A percentile compares a stretch with the other conserved stretches of the same genome.
These are phyloP conservation scores for Lasiommata megera DNA, from an alignment of 2,888 invertebrate genomes.

Conservation along the genomic window DNA sequence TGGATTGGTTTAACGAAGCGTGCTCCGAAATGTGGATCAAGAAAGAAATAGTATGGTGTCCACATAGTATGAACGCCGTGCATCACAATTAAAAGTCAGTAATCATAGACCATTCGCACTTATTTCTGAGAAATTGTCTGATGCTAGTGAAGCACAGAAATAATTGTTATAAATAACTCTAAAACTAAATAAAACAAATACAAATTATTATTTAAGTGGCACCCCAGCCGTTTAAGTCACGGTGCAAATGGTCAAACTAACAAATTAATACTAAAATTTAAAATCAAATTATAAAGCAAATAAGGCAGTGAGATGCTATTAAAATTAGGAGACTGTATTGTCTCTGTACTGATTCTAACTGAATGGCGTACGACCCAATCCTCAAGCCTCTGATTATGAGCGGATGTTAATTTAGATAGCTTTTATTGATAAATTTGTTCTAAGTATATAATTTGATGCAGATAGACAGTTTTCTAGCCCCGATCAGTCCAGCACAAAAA, in stretches of 20 bases:
- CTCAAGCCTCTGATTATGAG: too few relatives aligned
- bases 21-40: too few relatives aligned
- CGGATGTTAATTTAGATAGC: too few relatives aligned
- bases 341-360: too few relatives aligned
- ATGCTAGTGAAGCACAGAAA: constrained; percentile 62
- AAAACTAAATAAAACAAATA: constrained; percentile 69
- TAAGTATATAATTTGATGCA: too few relatives aligned
- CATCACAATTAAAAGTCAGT: background rate
- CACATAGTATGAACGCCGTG: background rate
- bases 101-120: background rate
- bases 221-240: constrained; percentile 58
- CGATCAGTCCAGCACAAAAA: too few relatives aligned
- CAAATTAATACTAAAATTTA: constrained; percentile 43
- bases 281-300: background rate
- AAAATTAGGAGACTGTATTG: too few relatives aligned
- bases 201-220: constrained; percentile 49
- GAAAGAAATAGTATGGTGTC: background rate
- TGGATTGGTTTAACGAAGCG: too few relatives aligned
- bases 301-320: background rate
- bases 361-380: too few relatives aligned
- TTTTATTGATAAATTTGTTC: too few relatives aligned
- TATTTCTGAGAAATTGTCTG: constrained; percentile 18
- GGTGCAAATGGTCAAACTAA: constrained; percentile 43
- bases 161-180: constrained; percentile 58
- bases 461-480: too few relatives aligned